Percentiles rank a stretch among this genome's conserved stretches.
Evolutionary conservation across 2,888 invertebrate species (phyloP).

Genomic region (Margaritifera margaritifera): DNA sequence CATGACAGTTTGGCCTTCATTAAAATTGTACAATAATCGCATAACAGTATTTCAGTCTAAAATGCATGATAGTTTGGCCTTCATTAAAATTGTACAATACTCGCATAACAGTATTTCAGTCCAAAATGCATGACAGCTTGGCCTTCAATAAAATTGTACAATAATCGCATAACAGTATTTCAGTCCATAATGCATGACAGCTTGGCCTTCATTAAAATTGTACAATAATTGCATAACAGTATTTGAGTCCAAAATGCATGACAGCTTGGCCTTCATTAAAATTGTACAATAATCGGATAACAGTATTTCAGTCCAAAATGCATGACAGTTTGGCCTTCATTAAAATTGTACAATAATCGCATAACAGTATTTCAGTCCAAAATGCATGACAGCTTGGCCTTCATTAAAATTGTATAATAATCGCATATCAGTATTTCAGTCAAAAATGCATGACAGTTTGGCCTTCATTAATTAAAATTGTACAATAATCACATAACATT

Average conservation of each 20-base stretch:
- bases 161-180: neutral
- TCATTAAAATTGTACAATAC: neutral
- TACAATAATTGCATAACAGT: neutral
- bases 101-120: too few relatives aligned
- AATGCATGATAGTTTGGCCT: neutral
- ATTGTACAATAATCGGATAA: neutral
- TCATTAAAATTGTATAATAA: constrained; percentile 1
- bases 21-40: constrained; percentile 1
- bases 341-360: constrained; percentile 1
- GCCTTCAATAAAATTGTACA: constrained; percentile 1
- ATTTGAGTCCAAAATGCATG: too few relatives aligned
- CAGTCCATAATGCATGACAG: neutral
- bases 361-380: too few relatives aligned
- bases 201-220: too few relatives aligned
- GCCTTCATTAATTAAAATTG: too few relatives aligned
- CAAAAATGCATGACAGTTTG: neutral
- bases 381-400: neutral
- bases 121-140: neutral
- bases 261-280: too few relatives aligned
- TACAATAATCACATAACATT: neutral
- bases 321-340: neutral
- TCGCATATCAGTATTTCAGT: too few relatives aligned
- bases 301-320: too few relatives aligned
- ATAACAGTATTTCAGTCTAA: too few relatives aligned
- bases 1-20: neutral